Evolutionary conservation across 30 jellyfish, hydroid and myxozoan genomes (phyloP).

Genomic region (Hydra vulgaris): DNA sequence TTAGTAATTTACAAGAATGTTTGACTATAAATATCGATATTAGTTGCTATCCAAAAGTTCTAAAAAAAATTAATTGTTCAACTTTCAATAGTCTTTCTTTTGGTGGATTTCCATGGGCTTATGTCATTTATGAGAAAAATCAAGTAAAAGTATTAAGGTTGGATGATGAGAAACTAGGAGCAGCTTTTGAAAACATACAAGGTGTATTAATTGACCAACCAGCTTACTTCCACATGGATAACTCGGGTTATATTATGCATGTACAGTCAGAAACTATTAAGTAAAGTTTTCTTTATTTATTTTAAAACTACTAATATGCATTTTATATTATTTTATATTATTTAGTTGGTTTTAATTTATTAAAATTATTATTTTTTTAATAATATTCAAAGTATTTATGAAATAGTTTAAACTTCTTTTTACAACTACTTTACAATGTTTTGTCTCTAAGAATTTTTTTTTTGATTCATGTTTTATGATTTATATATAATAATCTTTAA

Average conservation of each 20-base stretch:
- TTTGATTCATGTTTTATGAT: too few species aligned
- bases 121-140: background rate
- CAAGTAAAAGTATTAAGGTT: background rate
- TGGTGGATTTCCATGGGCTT: constrained; percentile 8
- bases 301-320: too few species aligned
- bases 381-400: too few species aligned
- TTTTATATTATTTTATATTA: too few species aligned
- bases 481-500: too few species aligned
- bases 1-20: background rate
- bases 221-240: constrained; percentile 2
- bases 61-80: background rate
- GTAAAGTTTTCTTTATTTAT: background rate
- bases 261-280: background rate
- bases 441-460: too few species aligned
- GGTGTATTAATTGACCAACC: background rate
- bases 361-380: too few species aligned
- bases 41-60: background rate
- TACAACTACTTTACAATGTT: too few species aligned
- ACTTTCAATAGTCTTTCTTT: background rate
- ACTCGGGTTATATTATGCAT: background rate
- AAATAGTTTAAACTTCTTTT: too few species aligned
- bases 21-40: background rate
- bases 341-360: too few species aligned
- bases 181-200: background rate
- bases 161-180: background rate